A percentile compares a stretch with the other conserved stretches of the same genome.
These are phyloP conservation scores for Epinephelus lanceolatus DNA, from an alignment of 2,113 vertebrate species.

Conservation along the genomic window DNA sequence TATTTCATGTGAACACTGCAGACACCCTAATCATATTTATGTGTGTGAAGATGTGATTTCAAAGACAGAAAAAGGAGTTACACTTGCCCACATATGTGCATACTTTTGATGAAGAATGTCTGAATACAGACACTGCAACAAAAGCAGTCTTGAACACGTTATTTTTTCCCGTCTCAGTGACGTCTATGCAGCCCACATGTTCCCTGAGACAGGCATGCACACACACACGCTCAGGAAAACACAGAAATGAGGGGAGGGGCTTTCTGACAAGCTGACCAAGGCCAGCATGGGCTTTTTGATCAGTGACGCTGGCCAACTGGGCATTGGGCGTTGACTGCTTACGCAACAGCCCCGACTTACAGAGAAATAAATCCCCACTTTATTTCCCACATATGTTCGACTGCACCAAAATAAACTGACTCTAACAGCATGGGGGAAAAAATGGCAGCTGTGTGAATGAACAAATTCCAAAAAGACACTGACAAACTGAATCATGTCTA, in stretches of 20 bases:
- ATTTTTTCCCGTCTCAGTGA: not conserved
- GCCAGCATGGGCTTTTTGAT: constrained; percentile 76
- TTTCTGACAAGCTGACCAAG: constrained; percentile 68
- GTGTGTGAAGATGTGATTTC: not conserved
- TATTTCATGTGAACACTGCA: not conserved
- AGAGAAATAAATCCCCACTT: constrained; percentile 77
- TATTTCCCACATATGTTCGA: constrained; percentile 76
- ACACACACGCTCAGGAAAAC: constrained; percentile 13
- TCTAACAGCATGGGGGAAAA: constrained; percentile 4
- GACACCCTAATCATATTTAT: not conserved
- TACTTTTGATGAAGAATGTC: constrained; percentile 1
- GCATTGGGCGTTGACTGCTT: constrained; percentile 74
- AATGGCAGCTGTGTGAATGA: constrained; percentile 37
- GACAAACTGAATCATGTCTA: constrained; percentile 1
- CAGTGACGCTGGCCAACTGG: constrained; percentile 67
- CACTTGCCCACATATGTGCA: not conserved
- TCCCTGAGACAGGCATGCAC: constrained; percentile 29
- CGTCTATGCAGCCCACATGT: constrained; percentile 36
- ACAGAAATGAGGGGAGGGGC: constrained; percentile 55
- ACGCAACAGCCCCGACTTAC: constrained; percentile 73
- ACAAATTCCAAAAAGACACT: constrained; percentile 1
- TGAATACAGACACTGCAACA: constrained; percentile 26
- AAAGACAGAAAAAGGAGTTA: not conserved
- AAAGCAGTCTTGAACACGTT: constrained; percentile 10
- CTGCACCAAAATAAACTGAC: constrained; percentile 61